Percentiles rank a stretch among this genome's conserved stretches.
phyloP scores from a whole-genome alignment of 92 coral and sea anemone genomes.

The Parazoanthus atlanticus region DNA sequence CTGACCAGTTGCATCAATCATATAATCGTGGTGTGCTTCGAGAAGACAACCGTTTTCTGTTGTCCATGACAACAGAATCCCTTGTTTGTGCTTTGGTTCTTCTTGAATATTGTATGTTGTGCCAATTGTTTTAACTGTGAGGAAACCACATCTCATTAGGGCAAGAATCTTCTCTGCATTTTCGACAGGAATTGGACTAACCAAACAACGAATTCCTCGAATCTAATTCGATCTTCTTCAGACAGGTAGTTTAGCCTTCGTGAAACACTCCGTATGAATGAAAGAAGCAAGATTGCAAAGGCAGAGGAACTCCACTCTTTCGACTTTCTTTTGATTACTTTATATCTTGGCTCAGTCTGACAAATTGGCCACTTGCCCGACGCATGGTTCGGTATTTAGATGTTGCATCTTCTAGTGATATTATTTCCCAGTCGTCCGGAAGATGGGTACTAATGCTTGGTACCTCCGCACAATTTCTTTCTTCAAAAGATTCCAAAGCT shows the following conservation, averaged over 20 bases:
- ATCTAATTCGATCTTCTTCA: slow-evolving; percentile 59
- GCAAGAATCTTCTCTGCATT: slow-evolving; percentile 55
- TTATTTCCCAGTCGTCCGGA: slow-evolving; percentile 38
- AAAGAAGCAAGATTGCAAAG: slow-evolving; percentile 46
- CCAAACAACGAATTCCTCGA: slow-evolving; percentile 38
- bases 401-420: slow-evolving; percentile 43
- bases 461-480: slow-evolving; percentile 58
- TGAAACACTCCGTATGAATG: slow-evolving; percentile 47
- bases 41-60: neutral
- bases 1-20: slow-evolving; percentile 57
- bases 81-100: slow-evolving; percentile 20
- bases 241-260: slow-evolving; percentile 50
- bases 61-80: slow-evolving; percentile 39
- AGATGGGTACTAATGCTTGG: slow-evolving; percentile 36
- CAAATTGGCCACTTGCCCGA: slow-evolving; percentile 33
- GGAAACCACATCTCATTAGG: slow-evolving; percentile 45
- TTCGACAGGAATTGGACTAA: slow-evolving; percentile 53
- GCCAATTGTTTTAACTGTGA: slow-evolving; percentile 38
- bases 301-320: slow-evolving; percentile 32
- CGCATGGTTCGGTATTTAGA: slow-evolving; percentile 19
- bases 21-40: slow-evolving; percentile 46
- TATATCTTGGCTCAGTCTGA: slow-evolving; percentile 36
- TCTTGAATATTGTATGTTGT: slow-evolving; percentile 21
- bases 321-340: slow-evolving; percentile 45
- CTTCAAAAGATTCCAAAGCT: slow-evolving; percentile 53